Base-by-base conservation (phyloP, 2,888 invertebrate genomes). In the Drosophila testacea region DNA sequence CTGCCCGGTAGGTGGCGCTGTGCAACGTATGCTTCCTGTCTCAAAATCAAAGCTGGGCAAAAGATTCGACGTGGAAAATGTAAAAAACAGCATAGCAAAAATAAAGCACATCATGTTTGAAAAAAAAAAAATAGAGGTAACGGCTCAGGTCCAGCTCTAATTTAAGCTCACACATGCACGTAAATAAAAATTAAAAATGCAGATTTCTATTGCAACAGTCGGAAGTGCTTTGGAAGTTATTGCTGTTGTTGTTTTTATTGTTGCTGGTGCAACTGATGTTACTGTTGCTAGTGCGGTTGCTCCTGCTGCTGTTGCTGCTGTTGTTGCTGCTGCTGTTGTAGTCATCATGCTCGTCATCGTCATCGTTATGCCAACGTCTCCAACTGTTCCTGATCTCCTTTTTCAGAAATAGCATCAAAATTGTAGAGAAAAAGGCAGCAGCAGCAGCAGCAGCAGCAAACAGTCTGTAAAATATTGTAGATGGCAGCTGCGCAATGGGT, bases 171-270 rank as follows among this genome's bases (percentile, higher is more conserved):
- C 39, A 42, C 22, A 42, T 7, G 38, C 34, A 27, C 34, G 36
- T 30, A 66, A 56, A 57, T 44, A 63, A 64, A 73, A 88, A 85
- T 80, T 83, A 76, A 78, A 78, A 88, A 84, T 88, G 81, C 83
- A 81, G 78, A 88, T 88, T 88, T 85, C 70, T 78, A 86, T 81
- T 85, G 88, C 83, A 84, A 78, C 72, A 83, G 83, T 78, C 86
- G 81, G 83, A 88, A 88, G 81, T 76, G 73, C 81, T 77, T 75
- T 75, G 55, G 86, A 85, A 80, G 67, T 88, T 88, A 79, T 85
- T 83, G 70, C 70, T 73, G 64, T 69, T 65, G 44, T 59, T 60
- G 62, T 55, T 70, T 55, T 64, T 66, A 39, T 46, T 73, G 73
- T 50, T 71, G 66, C 54, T 68, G 59, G 38, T 61, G 66, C 39